Conservation (phyloP, 2,888 invertebrate genomes). For the Tortrix viridana region DNA sequence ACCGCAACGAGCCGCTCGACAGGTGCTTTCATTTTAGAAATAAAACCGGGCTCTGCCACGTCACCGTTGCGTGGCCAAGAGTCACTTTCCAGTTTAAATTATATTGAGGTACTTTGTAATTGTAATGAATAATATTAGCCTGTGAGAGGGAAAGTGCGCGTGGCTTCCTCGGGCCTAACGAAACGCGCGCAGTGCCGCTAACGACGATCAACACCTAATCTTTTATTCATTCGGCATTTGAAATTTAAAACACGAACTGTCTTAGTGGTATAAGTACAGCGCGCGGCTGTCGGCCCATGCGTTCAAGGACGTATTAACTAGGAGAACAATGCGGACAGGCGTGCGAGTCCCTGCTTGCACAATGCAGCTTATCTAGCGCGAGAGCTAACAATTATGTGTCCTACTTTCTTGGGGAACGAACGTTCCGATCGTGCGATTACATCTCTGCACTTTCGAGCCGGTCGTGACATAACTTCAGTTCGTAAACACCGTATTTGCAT, state of each 20-base stretch:
- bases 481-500: slow-evolving; percentile 49
- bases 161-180: slow-evolving; percentile 58
- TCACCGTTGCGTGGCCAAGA: slow-evolving; percentile 55
- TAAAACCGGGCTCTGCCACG: slow-evolving; percentile 53
- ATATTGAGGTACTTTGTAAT: slow-evolving; percentile 44
- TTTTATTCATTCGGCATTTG: slow-evolving; percentile 26
- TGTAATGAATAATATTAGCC: slow-evolving; percentile 62
- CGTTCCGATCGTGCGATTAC: slow-evolving; percentile 54
- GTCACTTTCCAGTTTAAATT: slow-evolving; percentile 46
- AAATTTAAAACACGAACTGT: slow-evolving; percentile 20
- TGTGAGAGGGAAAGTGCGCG: slow-evolving; percentile 78
- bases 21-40: slow-evolving; percentile 69
- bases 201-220: slow-evolving; percentile 16
- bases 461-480: slow-evolving; percentile 60
- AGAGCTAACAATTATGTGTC: slow-evolving; percentile 72
- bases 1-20: slow-evolving; percentile 46
- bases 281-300: slow-evolving; percentile 54
- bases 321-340: slow-evolving; percentile 64
- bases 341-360: slow-evolving; percentile 68
- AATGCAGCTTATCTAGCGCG: slow-evolving; percentile 76
- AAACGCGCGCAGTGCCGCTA: slow-evolving; percentile 13
- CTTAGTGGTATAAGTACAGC: slow-evolving; percentile 5
- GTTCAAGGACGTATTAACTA: slow-evolving; percentile 76
- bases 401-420: slow-evolving; percentile 61
- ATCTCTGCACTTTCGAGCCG: slow-evolving; percentile 61